Evolutionary conservation across 2,888 invertebrate genomes (phyloP).

Genomic region (Pristionchus exspectatus): DNA sequence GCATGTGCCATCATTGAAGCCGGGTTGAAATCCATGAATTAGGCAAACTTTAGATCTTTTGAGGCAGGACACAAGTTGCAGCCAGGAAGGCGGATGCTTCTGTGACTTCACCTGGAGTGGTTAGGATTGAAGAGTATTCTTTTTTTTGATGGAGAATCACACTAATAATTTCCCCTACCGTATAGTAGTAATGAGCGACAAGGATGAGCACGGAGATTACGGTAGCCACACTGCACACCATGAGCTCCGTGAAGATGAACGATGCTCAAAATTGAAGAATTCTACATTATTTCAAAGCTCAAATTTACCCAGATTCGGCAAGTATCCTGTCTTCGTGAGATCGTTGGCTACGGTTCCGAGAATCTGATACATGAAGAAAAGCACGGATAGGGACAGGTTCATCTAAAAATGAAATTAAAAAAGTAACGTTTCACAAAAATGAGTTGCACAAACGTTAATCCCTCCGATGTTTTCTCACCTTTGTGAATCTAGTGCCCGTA

Average conservation of each 20-base stretch:
- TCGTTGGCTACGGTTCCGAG: neutral
- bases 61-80: neutral
- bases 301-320: constrained; percentile 49
- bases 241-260: constrained; percentile 55
- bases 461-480: constrained; percentile 5
- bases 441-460: too few relatives aligned
- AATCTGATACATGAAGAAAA: constrained; percentile 55
- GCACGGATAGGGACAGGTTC: constrained; percentile 48
- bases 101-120: neutral
- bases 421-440: neutral
- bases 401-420: constrained; percentile 16
- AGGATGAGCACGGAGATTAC: constrained; percentile 43
- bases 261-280: neutral
- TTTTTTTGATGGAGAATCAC: neutral
- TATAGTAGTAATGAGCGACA: constrained; percentile 34
- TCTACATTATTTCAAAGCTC: neutral
- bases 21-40: neutral
- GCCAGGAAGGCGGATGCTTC: constrained; percentile 3
- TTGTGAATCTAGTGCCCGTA: constrained; percentile 45
- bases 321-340: constrained; percentile 40
- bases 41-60: neutral
- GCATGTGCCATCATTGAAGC: neutral
- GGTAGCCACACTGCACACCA: constrained; percentile 49
- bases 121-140: too few relatives aligned
- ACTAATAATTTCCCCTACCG: neutral